Percentiles rank a stretch among this genome's conserved stretches.
These are phyloP conservation scores for Equus quagga DNA, from an alignment of 2,113 vertebrate species.

Conservation along the genomic window DNA sequence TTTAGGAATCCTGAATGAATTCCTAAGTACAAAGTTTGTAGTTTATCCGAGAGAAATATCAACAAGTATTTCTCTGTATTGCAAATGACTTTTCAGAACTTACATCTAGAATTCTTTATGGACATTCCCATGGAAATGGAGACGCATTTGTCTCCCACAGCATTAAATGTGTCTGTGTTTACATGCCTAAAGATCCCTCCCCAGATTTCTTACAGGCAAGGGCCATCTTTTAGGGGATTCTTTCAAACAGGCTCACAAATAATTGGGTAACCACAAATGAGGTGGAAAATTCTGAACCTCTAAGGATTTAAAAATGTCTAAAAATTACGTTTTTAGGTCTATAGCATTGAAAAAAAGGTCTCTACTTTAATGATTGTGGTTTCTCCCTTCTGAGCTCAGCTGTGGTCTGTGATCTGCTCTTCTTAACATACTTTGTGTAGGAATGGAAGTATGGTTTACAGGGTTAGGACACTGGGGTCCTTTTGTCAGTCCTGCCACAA, in stretches of 20 bases:
- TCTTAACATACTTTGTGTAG: no score
- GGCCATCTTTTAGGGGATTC: neutral
- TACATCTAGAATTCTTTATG: neutral
- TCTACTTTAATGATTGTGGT: neutral
- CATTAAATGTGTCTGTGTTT: neutral
- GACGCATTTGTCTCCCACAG: neutral
- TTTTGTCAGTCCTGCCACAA: neutral
- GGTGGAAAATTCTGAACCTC: neutral
- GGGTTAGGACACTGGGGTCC: fast-evolving
- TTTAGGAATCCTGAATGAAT: neutral
- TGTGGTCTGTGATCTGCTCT: no score
- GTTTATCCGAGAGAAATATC: neutral
- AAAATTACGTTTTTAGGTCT: neutral
- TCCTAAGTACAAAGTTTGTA: neutral
- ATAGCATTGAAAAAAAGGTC: neutral
- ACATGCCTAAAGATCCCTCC: no score
- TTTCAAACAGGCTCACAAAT: neutral
- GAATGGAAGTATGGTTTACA: no score
- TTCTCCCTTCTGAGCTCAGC: neutral
- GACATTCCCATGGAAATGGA: neutral
- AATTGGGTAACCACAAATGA: neutral
- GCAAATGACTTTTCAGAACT: neutral
- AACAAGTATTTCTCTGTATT: neutral
- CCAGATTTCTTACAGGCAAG: neutral
- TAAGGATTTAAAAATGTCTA: neutral